Evolutionary conservation across 2,797 vertebrate species (phyloP).

Genomic region (Otolemur crassicaudatus): DNA sequence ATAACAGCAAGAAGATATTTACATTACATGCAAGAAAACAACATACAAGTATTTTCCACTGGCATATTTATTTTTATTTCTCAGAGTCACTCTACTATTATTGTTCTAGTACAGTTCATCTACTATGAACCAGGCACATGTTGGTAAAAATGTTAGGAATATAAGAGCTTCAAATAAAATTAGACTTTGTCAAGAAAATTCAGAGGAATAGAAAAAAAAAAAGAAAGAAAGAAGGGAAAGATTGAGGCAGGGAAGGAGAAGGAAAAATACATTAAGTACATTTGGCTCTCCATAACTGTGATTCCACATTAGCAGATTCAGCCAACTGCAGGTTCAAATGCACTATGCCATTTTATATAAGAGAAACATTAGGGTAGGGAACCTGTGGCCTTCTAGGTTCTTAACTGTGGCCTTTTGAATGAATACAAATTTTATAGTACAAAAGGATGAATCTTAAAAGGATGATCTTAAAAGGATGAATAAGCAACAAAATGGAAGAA

Average conservation of each 20-base stretch:
- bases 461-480: too few species aligned
- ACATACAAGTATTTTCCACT: not conserved
- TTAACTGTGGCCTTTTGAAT: too few species aligned
- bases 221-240: not conserved
- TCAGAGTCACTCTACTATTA: not conserved
- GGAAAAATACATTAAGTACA: not conserved
- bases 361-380: too few species aligned
- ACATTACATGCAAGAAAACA: not conserved
- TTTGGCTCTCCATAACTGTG: not conserved
- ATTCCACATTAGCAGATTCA: not conserved
- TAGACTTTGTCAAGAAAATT: not conserved
- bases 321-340: not conserved
- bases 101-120: not conserved
- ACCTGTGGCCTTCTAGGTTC: too few species aligned
- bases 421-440: too few species aligned
- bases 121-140: constrained; percentile 5
- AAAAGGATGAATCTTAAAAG: too few species aligned
- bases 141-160: not conserved
- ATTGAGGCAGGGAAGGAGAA: not conserved
- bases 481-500: too few species aligned
- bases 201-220: not conserved
- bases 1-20: not conserved
- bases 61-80: not conserved
- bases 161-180: not conserved
- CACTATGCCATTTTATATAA: not conserved